Evolutionary conservation across 2,113 vertebrate genomes (phyloP).

Genomic region (Cynopterus brachyotis): DNA sequence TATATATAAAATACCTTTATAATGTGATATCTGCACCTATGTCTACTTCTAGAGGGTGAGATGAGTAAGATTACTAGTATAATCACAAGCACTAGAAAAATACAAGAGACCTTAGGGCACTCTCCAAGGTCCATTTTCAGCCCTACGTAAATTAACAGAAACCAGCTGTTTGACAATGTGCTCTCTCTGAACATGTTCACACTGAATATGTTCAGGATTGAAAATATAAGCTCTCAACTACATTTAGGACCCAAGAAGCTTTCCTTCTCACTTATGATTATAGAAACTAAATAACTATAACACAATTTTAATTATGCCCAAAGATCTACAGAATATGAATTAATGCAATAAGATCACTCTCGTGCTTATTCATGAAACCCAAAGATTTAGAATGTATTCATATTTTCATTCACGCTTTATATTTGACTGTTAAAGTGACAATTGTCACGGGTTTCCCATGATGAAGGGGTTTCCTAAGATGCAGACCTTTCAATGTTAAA

Average conservation of each 20-base stretch:
- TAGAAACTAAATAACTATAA: background rate
- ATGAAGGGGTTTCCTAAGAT: background rate
- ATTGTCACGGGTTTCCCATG: background rate
- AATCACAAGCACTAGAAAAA: constrained; percentile 20
- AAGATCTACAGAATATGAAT: constrained; percentile 22
- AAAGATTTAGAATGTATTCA: constrained; percentile 21
- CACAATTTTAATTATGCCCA: constrained; percentile 21
- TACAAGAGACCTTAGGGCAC: background rate
- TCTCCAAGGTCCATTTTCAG: background rate
- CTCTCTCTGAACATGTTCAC: background rate
- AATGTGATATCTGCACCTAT: background rate
- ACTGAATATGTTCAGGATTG: background rate
- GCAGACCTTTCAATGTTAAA: background rate
- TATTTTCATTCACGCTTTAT: constrained; percentile 32
- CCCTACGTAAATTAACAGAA: background rate
- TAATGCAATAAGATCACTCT: background rate
- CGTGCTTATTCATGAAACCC: background rate
- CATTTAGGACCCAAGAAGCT: background rate
- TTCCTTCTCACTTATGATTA: constrained; percentile 32
- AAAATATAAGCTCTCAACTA: constrained; percentile 26
- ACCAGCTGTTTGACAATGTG: background rate
- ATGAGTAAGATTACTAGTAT: constrained; percentile 11
- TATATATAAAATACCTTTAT: constrained; percentile 33
- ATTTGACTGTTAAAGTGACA: background rate
- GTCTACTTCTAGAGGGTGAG: background rate